These are phyloP conservation scores for Myrmophylax atrothorax DNA, from an alignment of 2,113 vertebrate genomes.

Conservation along the genomic window DNA sequence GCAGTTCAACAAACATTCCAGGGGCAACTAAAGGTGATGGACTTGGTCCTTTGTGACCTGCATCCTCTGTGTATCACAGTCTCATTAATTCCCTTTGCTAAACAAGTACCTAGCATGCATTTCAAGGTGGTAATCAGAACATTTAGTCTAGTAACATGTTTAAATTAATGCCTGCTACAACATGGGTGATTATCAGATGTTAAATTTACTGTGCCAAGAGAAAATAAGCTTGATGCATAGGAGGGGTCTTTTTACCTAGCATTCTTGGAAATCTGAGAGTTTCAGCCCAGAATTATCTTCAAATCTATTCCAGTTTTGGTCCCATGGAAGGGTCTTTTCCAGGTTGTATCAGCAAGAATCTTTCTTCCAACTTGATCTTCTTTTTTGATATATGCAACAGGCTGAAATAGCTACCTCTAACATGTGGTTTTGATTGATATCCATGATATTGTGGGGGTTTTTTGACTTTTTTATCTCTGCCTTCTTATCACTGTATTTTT, in stretches of 20 bases:
- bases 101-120: neutral
- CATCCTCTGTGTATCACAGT: neutral
- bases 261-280: neutral
- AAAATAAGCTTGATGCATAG: neutral
- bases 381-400: neutral
- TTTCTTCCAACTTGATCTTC: neutral
- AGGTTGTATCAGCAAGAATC: neutral
- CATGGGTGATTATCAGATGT: neutral
- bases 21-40: neutral
- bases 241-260: neutral
- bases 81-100: neutral
- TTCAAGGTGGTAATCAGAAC: neutral
- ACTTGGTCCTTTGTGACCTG: neutral
- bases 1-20: neutral
- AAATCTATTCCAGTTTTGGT: neutral
- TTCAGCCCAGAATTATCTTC: neutral
- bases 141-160: neutral
- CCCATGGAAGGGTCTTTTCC: neutral
- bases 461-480: neutral
- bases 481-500: neutral
- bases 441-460: neutral
- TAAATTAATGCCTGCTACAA: neutral
- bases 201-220: neutral
- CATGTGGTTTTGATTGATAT: neutral
- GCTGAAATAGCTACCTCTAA: neutral